These are phyloP conservation scores for Osmerus mordax DNA, from an alignment of 2,113 vertebrate genomes.

Conservation along the genomic window DNA sequence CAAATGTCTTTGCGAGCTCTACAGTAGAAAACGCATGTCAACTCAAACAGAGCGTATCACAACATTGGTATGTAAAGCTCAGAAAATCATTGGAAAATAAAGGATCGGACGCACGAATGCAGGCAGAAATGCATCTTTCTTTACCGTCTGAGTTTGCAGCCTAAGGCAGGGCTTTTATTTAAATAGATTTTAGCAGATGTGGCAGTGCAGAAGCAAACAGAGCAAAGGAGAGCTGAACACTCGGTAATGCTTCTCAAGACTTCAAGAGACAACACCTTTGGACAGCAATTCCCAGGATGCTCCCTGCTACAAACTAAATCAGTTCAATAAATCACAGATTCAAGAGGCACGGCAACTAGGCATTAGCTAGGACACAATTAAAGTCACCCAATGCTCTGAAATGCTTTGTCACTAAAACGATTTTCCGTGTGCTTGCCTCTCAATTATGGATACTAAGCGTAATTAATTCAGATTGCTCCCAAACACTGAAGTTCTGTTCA, in stretches of 20 bases:
- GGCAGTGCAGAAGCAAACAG: constrained; percentile 29
- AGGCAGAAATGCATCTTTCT: no score
- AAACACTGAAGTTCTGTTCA: constrained; percentile 71
- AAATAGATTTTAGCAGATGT: constrained; percentile 1
- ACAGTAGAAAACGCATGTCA: constrained; percentile 1
- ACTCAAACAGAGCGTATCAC: neutral
- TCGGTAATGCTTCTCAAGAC: constrained; percentile 39
- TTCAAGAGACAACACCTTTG: constrained; percentile 55
- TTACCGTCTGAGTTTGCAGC: neutral
- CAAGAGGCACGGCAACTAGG: neutral
- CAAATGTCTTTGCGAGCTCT: constrained; percentile 21
- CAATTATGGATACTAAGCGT: constrained; percentile 71
- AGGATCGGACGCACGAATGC: no score
- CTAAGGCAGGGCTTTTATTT: constrained; percentile 14
- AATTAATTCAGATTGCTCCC: constrained; percentile 63
- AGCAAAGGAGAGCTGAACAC: constrained; percentile 46
- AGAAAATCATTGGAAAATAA: no score
- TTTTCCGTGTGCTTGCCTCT: constrained; percentile 65
- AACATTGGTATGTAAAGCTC: neutral
- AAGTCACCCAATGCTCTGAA: constrained; percentile 55
- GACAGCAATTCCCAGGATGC: constrained; percentile 62
- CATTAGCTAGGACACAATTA: constrained; percentile 40
- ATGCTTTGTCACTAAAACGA: constrained; percentile 66
- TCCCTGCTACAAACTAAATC: constrained; percentile 56
- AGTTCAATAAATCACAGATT: constrained; percentile 51